These are phyloP conservation scores for Solea solea DNA, from an alignment of 2,113 vertebrate genomes.

Conservation along the genomic window DNA sequence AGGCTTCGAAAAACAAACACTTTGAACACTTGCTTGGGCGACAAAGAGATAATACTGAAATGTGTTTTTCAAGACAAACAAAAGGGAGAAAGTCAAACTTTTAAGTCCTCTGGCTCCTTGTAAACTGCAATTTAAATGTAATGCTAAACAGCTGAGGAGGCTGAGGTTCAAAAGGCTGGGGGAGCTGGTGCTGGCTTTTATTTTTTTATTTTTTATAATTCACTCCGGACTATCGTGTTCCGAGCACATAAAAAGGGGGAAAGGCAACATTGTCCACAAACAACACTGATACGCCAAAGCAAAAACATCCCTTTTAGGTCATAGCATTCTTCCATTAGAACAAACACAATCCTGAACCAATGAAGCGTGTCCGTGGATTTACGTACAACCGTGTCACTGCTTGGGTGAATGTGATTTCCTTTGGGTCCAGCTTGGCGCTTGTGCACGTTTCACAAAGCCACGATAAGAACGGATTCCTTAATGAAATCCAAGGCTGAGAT, in stretches of 20 bases:
- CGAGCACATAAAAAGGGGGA: constrained; percentile 50
- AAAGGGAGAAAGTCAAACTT: constrained; percentile 58
- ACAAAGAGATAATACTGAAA: constrained; percentile 78
- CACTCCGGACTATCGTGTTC: constrained; percentile 58
- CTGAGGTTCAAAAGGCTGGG: constrained; percentile 60
- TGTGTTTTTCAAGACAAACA: constrained; percentile 49
- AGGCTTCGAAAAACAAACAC: constrained; percentile 54
- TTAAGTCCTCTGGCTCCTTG: constrained; percentile 76
- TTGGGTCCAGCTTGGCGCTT: constrained; percentile 44
- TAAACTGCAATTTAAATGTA: constrained; percentile 82
- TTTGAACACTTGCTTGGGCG: constrained; percentile 60
- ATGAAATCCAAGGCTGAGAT: constrained; percentile 54
- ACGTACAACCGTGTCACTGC: constrained; percentile 10
- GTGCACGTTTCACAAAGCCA: constrained; percentile 48
- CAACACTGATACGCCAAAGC: constrained; percentile 70
- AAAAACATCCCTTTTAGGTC: constrained; percentile 80
- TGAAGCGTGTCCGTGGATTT: constrained; percentile 7
- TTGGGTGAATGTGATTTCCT: constrained; percentile 31
- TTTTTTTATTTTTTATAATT: constrained; percentile 18
- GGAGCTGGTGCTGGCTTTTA: constrained; percentile 35
- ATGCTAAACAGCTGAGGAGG: constrained; percentile 79
- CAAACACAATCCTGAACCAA: constrained; percentile 39
- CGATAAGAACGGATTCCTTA: constrained; percentile 57
- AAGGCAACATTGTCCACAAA: constrained; percentile 59
- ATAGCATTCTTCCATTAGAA: constrained; percentile 49